These are phyloP conservation scores for Caenorhabditis latens DNA, from an alignment of 1,140 invertebrate species.

Conservation along the genomic window DNA sequence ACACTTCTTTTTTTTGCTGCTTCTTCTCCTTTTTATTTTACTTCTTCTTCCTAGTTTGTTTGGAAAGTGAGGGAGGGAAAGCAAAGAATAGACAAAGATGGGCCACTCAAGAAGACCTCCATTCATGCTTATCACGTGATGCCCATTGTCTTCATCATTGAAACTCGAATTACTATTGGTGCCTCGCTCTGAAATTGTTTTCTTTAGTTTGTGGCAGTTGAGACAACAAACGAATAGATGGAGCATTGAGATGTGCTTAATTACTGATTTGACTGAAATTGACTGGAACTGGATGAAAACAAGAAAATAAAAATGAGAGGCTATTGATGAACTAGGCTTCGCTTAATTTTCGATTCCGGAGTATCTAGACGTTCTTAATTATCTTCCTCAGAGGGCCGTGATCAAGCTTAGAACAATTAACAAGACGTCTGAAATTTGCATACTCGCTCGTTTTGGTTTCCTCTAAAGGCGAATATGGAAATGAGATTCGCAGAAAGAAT, in stretches of 20 bases:
- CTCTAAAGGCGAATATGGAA: neutral
- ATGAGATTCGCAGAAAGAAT: neutral
- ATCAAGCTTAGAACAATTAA: neutral
- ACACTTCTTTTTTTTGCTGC: conserved; percentile 35
- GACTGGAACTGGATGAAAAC: neutral
- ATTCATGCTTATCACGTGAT: conserved; percentile 32
- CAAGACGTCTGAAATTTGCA: conserved; percentile 3
- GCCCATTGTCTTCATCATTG: neutral
- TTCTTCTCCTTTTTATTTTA: conserved; percentile 3
- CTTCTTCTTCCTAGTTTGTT: conserved; percentile 35
- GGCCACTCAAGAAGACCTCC: conserved; percentile 42
- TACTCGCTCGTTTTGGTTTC: neutral
- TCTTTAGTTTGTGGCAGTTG: neutral
- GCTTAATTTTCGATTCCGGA: neutral
- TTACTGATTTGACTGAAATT: conserved; percentile 32
- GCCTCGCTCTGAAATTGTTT: conserved; percentile 9
- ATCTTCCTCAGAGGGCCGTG: neutral
- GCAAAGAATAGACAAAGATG: conserved; percentile 21
- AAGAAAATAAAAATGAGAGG: neutral
- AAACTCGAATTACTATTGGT: conserved; percentile 12
- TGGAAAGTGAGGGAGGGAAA: conserved; percentile 44
- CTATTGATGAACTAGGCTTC: neutral
- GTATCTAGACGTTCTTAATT: neutral
- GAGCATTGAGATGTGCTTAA: conserved; percentile 9
- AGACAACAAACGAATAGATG: neutral